These are phyloP conservation scores for Raphicerus campestris DNA, from an alignment of 2,113 vertebrate genomes.

Conservation along the genomic window DNA sequence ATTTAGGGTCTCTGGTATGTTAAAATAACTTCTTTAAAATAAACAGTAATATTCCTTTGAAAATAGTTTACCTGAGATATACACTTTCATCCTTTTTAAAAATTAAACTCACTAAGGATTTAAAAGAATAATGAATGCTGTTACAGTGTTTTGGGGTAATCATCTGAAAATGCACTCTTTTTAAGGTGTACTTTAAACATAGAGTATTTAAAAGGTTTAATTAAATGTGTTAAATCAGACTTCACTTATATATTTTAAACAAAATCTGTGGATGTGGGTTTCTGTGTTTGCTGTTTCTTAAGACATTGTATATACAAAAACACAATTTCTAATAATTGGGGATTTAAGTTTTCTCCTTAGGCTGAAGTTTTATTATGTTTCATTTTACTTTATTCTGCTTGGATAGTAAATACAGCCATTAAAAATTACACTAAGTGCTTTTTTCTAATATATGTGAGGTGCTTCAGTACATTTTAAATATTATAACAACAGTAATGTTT, in stretches of 20 bases:
- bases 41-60: background rate
- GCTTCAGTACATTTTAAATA: background rate
- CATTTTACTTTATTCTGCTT: background rate
- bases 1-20: background rate
- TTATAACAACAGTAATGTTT: background rate
- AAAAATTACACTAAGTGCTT: background rate
- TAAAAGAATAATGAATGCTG: too few relatives aligned
- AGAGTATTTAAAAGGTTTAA: background rate
- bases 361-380: background rate
- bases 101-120: too few relatives aligned
- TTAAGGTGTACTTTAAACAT: too few relatives aligned
- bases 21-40: constrained; percentile 22
- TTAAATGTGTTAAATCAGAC: background rate
- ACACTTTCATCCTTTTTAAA: too few relatives aligned
- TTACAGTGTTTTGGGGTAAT: too few relatives aligned
- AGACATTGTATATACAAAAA: background rate
- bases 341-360: background rate
- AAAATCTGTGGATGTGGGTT: background rate
- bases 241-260: background rate
- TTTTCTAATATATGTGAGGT: background rate
- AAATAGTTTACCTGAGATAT: background rate
- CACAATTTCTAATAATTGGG: background rate
- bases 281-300: background rate
- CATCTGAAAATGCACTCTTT: too few relatives aligned
- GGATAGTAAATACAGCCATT: background rate